A percentile compares a stretch with the other conserved stretches of the same genome.
Evolutionary conservation across 1,140 invertebrate species (phyloP).

Genomic region (Apis dorsata): DNA sequence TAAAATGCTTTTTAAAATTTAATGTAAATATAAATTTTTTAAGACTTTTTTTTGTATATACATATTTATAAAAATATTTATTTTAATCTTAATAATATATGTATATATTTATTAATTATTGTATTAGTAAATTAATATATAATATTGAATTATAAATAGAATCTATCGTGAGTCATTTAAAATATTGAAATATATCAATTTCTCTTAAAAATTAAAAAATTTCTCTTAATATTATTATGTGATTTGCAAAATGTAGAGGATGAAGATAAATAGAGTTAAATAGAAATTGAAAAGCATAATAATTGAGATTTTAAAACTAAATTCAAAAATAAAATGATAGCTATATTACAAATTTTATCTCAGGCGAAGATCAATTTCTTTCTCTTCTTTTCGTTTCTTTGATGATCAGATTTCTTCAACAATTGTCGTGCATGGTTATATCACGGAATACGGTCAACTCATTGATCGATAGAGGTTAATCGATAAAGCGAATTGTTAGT

Average conservation of each 20-base stretch:
- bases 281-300: no score
- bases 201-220: no score
- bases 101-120: no score
- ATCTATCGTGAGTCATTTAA: no score
- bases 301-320: background rate
- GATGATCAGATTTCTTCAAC: background rate
- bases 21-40: background rate
- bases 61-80: background rate
- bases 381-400: constrained; percentile 2
- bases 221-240: no score
- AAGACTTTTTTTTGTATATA: background rate
- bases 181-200: no score
- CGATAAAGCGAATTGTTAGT: constrained; percentile 38
- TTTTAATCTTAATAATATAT: no score
- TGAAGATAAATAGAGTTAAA: no score
- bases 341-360: background rate
- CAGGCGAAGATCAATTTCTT: background rate
- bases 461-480: constrained; percentile 48
- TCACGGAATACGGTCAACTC: constrained; percentile 40
- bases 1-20: background rate
- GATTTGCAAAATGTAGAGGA: no score
- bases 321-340: background rate
- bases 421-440: constrained; percentile 34
- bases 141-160: no score
- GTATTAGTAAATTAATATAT: no score